Evolutionary conservation across 2,888 invertebrate genomes (phyloP).

Genomic region (Zhuqinia jingwanae): DNA sequence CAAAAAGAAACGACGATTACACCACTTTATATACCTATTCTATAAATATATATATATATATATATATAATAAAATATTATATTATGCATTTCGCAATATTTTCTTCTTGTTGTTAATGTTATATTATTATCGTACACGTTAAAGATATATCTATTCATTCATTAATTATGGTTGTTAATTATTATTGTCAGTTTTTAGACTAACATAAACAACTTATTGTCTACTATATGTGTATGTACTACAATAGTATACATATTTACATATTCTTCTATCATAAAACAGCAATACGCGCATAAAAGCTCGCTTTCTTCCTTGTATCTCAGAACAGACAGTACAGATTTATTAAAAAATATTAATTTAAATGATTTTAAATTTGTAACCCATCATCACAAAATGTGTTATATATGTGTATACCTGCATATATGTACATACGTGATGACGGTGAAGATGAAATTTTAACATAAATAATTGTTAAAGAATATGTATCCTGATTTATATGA

Average conservation of each 20-base stretch:
- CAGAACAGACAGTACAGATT: constrained; percentile 61
- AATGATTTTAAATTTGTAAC: neutral
- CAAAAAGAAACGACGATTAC: neutral
- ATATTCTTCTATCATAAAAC: constrained; percentile 3
- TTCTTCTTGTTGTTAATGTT: constrained; percentile 41
- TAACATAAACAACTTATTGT: too few species aligned
- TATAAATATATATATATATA: neutral
- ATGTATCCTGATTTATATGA: constrained; percentile 20
- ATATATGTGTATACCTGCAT: too few species aligned
- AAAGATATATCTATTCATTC: neutral
- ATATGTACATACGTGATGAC: too few species aligned
- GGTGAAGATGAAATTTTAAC: constrained; percentile 4
- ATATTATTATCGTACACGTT: constrained; percentile 8
- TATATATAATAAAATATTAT: too few species aligned
- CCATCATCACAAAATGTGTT: neutral
- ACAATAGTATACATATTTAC: too few species aligned
- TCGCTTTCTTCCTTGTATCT: constrained; percentile 72
- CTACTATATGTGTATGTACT: too few species aligned
- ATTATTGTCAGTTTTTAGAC: too few species aligned
- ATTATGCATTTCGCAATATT: constrained; percentile 30
- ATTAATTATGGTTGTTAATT: neutral
- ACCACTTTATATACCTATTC: neutral
- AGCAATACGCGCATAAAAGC: constrained; percentile 63
- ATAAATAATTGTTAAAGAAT: constrained; percentile 18
- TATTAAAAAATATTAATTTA: neutral